Percentiles rank a stretch among this genome's conserved stretches.
Conservation (phyloP, 2,113 vertebrate genomes). For the Chunga burmeisteri region DNA sequence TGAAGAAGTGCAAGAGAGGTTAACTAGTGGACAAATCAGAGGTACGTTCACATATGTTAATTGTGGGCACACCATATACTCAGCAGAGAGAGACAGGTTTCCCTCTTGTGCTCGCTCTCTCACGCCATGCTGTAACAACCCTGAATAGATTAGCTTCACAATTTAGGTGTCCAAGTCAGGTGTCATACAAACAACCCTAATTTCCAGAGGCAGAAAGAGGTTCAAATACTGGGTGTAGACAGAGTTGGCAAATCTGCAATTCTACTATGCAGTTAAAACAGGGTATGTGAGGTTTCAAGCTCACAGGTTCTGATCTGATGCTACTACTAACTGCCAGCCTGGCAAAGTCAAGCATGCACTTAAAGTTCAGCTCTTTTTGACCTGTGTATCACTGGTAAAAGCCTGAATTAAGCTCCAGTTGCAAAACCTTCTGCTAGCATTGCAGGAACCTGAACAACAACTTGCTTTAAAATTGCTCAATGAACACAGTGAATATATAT, state of each 20-base stretch:
- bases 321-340: not conserved
- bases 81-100: not conserved
- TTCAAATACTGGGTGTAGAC: not conserved
- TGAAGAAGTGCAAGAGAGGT: constrained; percentile 31
- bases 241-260: not conserved
- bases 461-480: constrained; percentile 21
- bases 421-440: constrained; percentile 5
- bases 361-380: not conserved
- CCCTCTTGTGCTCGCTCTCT: not conserved
- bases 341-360: not conserved
- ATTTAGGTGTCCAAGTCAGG: not conserved
- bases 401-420: constrained; percentile 9
- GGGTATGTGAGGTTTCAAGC: not conserved
- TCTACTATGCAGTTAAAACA: not conserved
- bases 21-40: not conserved
- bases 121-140: not conserved
- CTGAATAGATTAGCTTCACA: not conserved
- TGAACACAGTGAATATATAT: not conserved
- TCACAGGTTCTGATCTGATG: not conserved
- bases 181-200: not conserved
- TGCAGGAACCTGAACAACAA: constrained; percentile 20
- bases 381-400: not conserved
- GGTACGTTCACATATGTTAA: not conserved
- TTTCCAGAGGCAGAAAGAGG: not conserved
- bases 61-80: accelerated